Conservation (phyloP, 2,113 vertebrate genomes). For the Scatophagus argus region DNA sequence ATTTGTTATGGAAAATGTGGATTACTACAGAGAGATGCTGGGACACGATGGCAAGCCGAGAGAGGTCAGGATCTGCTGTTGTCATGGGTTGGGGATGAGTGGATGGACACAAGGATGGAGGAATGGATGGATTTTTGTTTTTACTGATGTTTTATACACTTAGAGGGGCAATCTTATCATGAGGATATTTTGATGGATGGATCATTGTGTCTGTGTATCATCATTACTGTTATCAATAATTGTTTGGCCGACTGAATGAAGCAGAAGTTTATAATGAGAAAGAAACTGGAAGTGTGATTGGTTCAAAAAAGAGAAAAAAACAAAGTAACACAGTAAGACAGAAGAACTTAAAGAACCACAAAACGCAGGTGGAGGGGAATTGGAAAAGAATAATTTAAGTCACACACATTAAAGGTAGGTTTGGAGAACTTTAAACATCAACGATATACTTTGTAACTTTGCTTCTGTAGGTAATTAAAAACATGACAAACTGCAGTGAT, state of each 20-base stretch:
- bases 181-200: not conserved
- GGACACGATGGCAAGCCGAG: conserved; percentile 79
- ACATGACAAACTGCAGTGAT: not conserved
- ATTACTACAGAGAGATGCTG: conserved; percentile 87
- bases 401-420: not conserved
- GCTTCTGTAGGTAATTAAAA: not conserved
- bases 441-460: not conserved
- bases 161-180: not conserved
- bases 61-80: conserved; percentile 61
- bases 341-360: not conserved
- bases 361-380: not conserved
- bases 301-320: not conserved
- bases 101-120: no score
- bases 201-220: not conserved
- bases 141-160: not conserved
- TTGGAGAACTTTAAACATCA: not conserved
- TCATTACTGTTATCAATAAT: no score
- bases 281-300: no score
- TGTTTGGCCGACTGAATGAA: no score
- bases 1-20: conserved; percentile 90
- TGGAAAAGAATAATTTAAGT: not conserved
- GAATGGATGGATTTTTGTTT: no score
- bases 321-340: not conserved
- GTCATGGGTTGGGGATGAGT: not conserved
- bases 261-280: no score